Base-by-base conservation (phyloP, 2,888 invertebrate genomes). In the Pardosa pseudoannulata region DNA sequence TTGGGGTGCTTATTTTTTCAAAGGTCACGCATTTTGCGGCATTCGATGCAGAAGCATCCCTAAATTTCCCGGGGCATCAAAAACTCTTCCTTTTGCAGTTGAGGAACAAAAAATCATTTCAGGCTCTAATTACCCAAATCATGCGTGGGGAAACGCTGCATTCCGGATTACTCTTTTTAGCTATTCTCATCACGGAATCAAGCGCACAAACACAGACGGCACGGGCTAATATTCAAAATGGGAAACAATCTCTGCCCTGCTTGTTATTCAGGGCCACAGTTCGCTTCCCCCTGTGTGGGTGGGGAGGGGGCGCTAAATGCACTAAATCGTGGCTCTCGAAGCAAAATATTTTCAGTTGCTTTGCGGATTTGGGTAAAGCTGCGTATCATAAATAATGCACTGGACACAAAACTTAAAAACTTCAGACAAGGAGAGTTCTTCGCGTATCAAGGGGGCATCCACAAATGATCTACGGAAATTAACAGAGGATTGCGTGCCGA, bases 251-350 rank as follows among this genome's bases (percentile, higher is more conserved):
- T 79, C 39, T 62, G 41, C 36, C 46, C 74, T 74, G 62, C 56
- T 81, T 81, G 74, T 68, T 81, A 81, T 81, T 81, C 81, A 81
- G 36, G 68, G 62, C 81, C 62, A 65, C 41, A 41, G 39, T 68
- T 74, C 67, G 6, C 65, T 65, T 31, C 16, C 73, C 9, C 27
- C 39, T 41, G 11, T 5, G 16, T 41, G 70, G 16, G 27, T 76
- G 71, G 28, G 11, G 23, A n/a, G n/a, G 65, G 41, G 28, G 23
- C 29, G 65, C 36, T 73, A 80, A 80, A 73, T 67, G 73, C 73
- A 67, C 32, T 79, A 71, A 41, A 79, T 79, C 70, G 70, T 36
- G 23, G 27, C 28, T 13, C 56, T 19, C 29, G 46, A 41, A 67
- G 76, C 65, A 76, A 67, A 39, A 79, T 79, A 64, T 79, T 71